phyloP scores from a whole-genome alignment of 2,113 vertebrate species.

The Myodes glareolus region DNA sequence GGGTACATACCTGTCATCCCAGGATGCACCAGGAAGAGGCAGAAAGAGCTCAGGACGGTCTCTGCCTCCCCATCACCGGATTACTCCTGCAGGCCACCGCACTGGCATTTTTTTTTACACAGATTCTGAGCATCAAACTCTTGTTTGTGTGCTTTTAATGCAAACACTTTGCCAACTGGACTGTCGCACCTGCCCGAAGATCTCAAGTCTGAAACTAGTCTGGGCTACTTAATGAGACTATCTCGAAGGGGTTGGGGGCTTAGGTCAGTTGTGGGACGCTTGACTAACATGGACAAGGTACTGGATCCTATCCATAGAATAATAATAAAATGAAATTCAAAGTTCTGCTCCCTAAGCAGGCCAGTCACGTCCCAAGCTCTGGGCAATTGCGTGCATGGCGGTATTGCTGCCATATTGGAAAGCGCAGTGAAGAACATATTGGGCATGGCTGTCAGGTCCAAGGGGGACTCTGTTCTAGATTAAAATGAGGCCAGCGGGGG shows the following conservation, averaged over 20 bases:
- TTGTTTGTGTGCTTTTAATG: not conserved
- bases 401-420: not conserved
- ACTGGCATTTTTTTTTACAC: not conserved
- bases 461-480: not conserved
- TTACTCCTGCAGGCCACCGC: not conserved
- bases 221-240: not conserved
- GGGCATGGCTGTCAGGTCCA: fast-evolving
- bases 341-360: fast-evolving
- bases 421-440: fast-evolving
- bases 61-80: not conserved
- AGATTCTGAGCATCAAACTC: not conserved
- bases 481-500: fast-evolving
- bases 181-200: not conserved
- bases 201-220: not conserved
- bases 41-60: not conserved
- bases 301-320: not conserved
- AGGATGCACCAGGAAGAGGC: not conserved
- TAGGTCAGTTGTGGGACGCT: not conserved
- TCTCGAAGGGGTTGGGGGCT: not conserved
- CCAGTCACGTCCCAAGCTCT: not conserved
- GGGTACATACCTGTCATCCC: not conserved
- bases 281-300: not conserved
- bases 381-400: fast-evolving
- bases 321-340: too few species aligned
- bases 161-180: not conserved